A percentile compares a stretch with the other conserved stretches of the same genome.
Conservation (phyloP, 2,888 invertebrate species). For the Omphaloscelis lunosa region DNA sequence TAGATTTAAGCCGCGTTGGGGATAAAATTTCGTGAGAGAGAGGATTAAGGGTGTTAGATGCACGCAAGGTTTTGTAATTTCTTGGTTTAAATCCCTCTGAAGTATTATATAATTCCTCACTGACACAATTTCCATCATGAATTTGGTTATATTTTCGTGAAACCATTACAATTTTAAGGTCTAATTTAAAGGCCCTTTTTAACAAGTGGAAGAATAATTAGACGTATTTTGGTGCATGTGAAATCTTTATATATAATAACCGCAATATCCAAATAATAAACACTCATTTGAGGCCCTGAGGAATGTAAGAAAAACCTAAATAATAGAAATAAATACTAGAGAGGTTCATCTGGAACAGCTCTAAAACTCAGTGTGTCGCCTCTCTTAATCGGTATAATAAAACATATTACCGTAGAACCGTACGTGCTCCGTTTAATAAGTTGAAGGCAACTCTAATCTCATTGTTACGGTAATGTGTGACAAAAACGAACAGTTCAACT, state of each 20-base stretch:
- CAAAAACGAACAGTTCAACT: constrained; percentile 57
- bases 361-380: constrained; percentile 31
- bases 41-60: constrained; percentile 46
- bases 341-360: too few relatives aligned
- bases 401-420: constrained; percentile 74
- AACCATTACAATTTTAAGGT: not conserved
- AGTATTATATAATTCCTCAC: not conserved
- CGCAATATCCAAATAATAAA: not conserved
- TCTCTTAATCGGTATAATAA: constrained; percentile 60
- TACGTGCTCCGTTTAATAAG: constrained; percentile 80
- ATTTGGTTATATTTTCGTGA: not conserved
- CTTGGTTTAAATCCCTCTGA: not conserved
- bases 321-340: not conserved
- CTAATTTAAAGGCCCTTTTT: not conserved
- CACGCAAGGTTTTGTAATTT: constrained; percentile 49
- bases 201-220: not conserved
- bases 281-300: not conserved
- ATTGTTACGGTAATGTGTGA: constrained; percentile 60
- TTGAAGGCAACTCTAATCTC: constrained; percentile 64
- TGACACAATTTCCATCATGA: not conserved
- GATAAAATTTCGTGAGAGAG: constrained; percentile 46
- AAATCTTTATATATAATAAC: not conserved
- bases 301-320: not conserved
- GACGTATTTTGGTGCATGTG: not conserved
- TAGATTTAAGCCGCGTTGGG: constrained; percentile 49